These are phyloP conservation scores for Chrosomus eos DNA, from an alignment of 2,797 vertebrate genomes.

Conservation along the genomic window DNA sequence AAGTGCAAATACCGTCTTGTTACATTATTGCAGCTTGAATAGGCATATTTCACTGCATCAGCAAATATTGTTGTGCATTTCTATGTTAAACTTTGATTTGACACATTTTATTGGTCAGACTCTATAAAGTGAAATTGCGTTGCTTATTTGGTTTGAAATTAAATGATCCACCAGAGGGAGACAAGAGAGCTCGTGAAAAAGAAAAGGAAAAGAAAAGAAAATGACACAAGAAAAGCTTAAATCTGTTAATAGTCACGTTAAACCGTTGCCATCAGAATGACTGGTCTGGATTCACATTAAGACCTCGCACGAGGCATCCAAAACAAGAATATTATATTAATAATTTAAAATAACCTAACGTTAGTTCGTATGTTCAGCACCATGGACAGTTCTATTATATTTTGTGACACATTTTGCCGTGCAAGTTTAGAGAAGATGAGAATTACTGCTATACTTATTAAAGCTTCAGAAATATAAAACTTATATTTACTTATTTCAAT, in stretches of 20 bases:
- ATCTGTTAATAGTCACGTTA: neutral
- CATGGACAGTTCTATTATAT: neutral
- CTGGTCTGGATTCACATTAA: neutral
- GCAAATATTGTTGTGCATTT: neutral
- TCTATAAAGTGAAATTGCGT: neutral
- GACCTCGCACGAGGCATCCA: neutral
- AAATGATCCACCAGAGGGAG: constrained; percentile 20
- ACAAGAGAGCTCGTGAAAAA: constrained; percentile 11
- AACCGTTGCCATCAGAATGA: neutral
- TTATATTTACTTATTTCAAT: neutral
- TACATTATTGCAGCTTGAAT: neutral
- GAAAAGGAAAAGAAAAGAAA: too few species aligned
- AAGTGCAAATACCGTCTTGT: neutral
- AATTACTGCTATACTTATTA: neutral
- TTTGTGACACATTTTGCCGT: neutral
- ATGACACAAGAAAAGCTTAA: neutral
- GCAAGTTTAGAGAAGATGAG: neutral
- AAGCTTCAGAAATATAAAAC: neutral
- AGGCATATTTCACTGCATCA: neutral
- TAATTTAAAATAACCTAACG: neutral
- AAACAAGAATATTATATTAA: neutral
- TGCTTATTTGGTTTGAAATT: neutral
- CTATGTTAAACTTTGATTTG: neutral
- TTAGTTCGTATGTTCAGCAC: neutral
- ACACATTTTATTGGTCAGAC: neutral